Evolutionary conservation across 2,113 vertebrate species (phyloP).

Genomic region (Nothoprocta perdicaria): DNA sequence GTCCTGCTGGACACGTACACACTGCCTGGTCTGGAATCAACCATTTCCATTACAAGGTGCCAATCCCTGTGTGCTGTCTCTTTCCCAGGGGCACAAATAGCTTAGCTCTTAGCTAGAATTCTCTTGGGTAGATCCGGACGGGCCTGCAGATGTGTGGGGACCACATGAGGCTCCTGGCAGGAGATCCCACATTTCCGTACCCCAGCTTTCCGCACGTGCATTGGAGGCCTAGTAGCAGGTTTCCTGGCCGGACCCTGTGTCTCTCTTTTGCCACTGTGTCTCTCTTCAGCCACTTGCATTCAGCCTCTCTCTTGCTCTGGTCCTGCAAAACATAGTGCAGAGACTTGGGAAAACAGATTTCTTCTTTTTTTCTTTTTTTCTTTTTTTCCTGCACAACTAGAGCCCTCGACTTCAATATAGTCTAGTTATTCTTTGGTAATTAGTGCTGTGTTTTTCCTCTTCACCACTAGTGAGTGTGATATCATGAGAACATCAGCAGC

Average conservation of each 20-base stretch:
- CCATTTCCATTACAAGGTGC: neutral
- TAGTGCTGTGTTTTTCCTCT: neutral
- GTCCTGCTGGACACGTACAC: fast-evolving
- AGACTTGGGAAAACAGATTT: neutral
- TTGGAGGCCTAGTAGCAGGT: neutral
- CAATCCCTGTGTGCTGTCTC: neutral
- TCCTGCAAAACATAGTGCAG: neutral
- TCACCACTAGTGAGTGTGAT: neutral
- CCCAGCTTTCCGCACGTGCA: neutral
- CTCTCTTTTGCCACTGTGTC: neutral
- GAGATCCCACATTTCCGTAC: neutral
- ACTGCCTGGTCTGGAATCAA: fast-evolving
- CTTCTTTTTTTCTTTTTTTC: neutral
- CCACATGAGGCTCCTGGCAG: neutral
- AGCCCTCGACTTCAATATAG: neutral
- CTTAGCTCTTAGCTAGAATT: neutral
- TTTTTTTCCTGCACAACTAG: neutral
- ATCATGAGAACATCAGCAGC: neutral
- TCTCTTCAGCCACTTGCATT: neutral
- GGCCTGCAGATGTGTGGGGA: too few species aligned
- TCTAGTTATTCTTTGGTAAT: neutral
- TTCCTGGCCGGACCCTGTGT: neutral
- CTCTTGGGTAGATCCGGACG: neutral
- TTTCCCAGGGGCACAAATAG: neutral
- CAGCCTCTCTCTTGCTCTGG: neutral